Conservation (phyloP, 2,113 vertebrate species). For the Coracopsis vasa region DNA sequence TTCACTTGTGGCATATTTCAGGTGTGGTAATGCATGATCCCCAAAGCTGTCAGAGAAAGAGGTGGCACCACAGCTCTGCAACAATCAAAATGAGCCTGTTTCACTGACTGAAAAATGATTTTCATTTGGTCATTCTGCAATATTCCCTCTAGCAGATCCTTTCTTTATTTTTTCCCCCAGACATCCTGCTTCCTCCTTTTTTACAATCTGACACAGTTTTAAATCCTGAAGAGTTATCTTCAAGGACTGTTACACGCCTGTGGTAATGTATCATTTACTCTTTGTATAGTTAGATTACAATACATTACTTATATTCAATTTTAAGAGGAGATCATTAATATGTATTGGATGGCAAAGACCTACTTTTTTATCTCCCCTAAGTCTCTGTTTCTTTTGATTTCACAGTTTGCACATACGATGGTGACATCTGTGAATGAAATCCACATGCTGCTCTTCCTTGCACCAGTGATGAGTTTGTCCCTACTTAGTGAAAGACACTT, state of each 20-base stretch:
- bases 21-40: not conserved
- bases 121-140: not conserved
- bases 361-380: not conserved
- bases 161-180: not conserved
- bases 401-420: not conserved
- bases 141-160: not conserved
- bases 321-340: constrained; percentile 15
- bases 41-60: not conserved
- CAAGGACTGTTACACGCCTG: not conserved
- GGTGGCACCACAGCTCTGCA: not conserved
- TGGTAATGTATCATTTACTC: not conserved
- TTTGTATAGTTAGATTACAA: not conserved
- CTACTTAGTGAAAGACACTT: not conserved
- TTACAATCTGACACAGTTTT: not conserved
- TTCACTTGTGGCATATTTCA: not conserved
- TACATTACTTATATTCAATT: not conserved
- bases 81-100: not conserved
- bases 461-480: not conserved
- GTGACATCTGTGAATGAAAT: not conserved
- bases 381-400: not conserved
- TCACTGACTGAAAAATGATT: not conserved
- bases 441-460: not conserved
- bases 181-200: not conserved
- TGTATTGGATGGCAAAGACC: not conserved
- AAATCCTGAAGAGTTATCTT: not conserved